Percentiles rank a stretch among this genome's conserved stretches.
Conservation (phyloP, 2,888 invertebrate species). For the Phrixothrix hirtus region DNA sequence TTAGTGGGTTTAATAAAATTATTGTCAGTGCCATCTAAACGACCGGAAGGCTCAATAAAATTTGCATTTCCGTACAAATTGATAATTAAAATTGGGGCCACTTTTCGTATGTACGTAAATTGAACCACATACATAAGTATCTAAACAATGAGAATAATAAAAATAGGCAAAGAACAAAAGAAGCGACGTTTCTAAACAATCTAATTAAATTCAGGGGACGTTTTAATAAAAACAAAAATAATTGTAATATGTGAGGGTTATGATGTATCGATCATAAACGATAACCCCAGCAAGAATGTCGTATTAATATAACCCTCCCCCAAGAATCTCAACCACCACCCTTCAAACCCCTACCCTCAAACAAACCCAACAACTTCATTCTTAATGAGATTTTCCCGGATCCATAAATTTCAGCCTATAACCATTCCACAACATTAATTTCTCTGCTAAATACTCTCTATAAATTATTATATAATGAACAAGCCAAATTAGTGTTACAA, state of each 20-base stretch:
- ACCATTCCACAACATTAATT: slow-evolving; percentile 59
- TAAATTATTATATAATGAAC: slow-evolving; percentile 58
- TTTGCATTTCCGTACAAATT: slow-evolving; percentile 34
- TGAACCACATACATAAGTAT: too few relatives aligned
- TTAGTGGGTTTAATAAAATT: slow-evolving; percentile 23
- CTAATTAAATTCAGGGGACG: too few relatives aligned
- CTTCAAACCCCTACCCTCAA: slow-evolving; percentile 30
- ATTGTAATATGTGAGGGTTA: slow-evolving; percentile 6
- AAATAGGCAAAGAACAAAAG: too few relatives aligned
- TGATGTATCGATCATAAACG: slow-evolving; percentile 27
- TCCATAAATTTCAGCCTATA: slow-evolving; percentile 59
- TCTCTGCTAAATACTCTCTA: slow-evolving; percentile 58
- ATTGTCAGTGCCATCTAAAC: slow-evolving; percentile 17
- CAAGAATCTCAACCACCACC: slow-evolving; percentile 23
- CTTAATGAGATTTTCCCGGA: slow-evolving; percentile 59
- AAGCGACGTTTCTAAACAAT: too few relatives aligned
- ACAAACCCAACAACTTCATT: slow-evolving; percentile 58
- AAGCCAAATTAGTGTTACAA: slow-evolving; percentile 54
- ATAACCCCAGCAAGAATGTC: slow-evolving; percentile 25
- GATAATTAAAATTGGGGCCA: slow-evolving; percentile 20
- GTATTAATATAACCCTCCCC: slow-evolving; percentile 27
- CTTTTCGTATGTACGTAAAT: too few relatives aligned
- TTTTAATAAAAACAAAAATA: slow-evolving; percentile 6
- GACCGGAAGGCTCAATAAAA: slow-evolving; percentile 33
- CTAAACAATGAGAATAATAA: too few relatives aligned